Evolutionary conservation across 1,140 invertebrate genomes (phyloP).

Genomic region (Saccostrea echinata): DNA sequence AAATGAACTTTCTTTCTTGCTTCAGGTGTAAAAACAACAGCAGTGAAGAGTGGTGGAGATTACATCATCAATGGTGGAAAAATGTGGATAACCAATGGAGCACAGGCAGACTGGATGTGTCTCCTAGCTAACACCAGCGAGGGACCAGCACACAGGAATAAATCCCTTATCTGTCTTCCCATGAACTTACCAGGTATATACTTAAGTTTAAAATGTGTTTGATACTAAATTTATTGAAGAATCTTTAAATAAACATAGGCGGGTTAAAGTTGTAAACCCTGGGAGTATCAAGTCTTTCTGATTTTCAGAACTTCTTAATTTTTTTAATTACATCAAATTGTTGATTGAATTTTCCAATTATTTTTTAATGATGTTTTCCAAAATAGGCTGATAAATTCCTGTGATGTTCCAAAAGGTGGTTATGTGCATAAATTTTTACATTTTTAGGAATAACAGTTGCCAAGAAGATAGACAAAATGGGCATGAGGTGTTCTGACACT

Average conservation of each 20-base stretch:
- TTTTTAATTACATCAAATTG: no score
- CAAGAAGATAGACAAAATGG: constrained; percentile 82
- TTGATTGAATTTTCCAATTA: no score
- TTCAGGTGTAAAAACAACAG: constrained; percentile 80
- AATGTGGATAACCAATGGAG: constrained; percentile 84
- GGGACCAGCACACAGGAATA: constrained; percentile 81
- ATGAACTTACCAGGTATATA: constrained; percentile 81
- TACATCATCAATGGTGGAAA: constrained; percentile 83
- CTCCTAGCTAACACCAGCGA: constrained; percentile 83
- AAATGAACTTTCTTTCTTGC: no score
- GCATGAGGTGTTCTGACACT: constrained; percentile 83
- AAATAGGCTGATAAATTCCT: neutral
- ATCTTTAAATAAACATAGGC: no score
- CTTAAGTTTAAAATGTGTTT: no score
- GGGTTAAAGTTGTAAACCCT: no score
- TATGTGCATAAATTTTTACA: no score
- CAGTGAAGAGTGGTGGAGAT: constrained; percentile 81
- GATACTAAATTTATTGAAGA: no score
- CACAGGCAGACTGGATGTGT: constrained; percentile 85
- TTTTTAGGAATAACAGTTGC: constrained; percentile 73
- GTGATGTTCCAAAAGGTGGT: neutral
- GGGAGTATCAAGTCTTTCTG: no score
- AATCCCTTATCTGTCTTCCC: constrained; percentile 84
- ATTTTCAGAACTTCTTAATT: no score
- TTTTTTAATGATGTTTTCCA: neutral